Percentiles rank a stretch among this genome's conserved stretches.
Conservation (phyloP, 2,797 vertebrate species). For the Avahi laniger region DNA sequence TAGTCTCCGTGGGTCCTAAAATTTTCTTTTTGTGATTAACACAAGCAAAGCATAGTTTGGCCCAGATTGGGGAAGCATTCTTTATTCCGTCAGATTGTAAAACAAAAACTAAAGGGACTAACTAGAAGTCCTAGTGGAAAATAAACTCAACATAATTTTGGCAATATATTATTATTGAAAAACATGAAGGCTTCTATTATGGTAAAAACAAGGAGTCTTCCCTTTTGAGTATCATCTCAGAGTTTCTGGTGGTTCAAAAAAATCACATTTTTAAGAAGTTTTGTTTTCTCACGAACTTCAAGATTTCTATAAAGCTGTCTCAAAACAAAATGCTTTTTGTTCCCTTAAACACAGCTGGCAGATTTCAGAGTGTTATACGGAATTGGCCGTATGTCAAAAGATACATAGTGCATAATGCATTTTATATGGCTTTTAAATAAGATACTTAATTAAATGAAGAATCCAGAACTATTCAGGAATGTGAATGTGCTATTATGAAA, state of each 20-base stretch:
- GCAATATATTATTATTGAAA: conserved; percentile 1
- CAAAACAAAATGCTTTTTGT: conserved; percentile 70
- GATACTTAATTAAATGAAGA: conserved; percentile 58
- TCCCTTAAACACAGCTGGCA: conserved; percentile 57
- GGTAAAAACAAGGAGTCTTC: neutral
- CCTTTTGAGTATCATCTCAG: conserved; percentile 45
- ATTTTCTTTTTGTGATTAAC: conserved; percentile 29
- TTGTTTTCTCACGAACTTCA: conserved; percentile 57
- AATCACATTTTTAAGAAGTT: conserved; percentile 38
- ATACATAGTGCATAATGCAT: conserved; percentile 42
- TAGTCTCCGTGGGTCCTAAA: neutral
- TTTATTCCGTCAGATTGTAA: conserved; percentile 34
- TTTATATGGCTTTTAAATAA: conserved; percentile 56
- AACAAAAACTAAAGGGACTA: neutral
- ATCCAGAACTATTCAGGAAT: neutral
- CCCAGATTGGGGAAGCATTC: neutral
- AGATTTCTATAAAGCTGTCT: conserved; percentile 55
- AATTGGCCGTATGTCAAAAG: conserved; percentile 58
- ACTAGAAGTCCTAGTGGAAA: neutral
- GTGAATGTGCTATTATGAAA: conserved; percentile 16
- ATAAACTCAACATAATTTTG: conserved; percentile 13
- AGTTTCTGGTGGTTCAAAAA: neutral
- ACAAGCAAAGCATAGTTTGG: neutral
- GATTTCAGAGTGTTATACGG: conserved; percentile 46
- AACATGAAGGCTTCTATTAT: neutral